Base-by-base conservation (phyloP, 2,888 invertebrate species). In the Lycocerus yunnanus region DNA sequence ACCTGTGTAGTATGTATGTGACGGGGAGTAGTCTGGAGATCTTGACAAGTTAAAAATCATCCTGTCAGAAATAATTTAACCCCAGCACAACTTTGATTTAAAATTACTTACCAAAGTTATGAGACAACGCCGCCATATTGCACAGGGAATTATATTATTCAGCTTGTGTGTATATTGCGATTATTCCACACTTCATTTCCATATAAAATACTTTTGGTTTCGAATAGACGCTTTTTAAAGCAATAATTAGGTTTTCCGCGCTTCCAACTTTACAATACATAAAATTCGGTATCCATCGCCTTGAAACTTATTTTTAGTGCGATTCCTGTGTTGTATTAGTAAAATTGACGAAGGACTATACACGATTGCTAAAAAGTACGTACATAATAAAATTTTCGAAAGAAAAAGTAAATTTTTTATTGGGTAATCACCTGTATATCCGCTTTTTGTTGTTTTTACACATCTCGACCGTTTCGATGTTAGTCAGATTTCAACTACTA, bases 381-480 rank as follows among this genome's bases (percentile, higher is more conserved):
- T 61, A 18, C 61, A 63, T 16, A 20, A 63, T 63, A 18, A n/a
- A 63, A 63, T 63, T 20, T 63, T 63, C 20, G 13, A 16, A 63
- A 63, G 18, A 16, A n/a, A 63, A 63, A 63, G 20, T 20, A 18
- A 18, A 63, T 14, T 63, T 63, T 70, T 70, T 70, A 70, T 58
- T 16, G 61, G 61, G 58, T 58, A 68, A 70, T 70, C 63, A 70
- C 65, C 63, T 65, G 16, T 70, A 43, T 70, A 43, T 70, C 69
- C 69, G 61, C 63, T 70, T 65, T 70, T 63, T 65, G 27, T 70
- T 70, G 63, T 70, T 27, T 27, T 70, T 43, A 10, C 43, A 70
- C 43, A 70, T 70, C 58, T 63, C 16, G 16, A 24, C n/a, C 16
- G 18, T 60, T 18, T 69, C 14, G 11, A 16, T 61, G 18, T 65